phyloP scores from a whole-genome alignment of 1,140 invertebrate genomes.

The Augochlora pura region DNA sequence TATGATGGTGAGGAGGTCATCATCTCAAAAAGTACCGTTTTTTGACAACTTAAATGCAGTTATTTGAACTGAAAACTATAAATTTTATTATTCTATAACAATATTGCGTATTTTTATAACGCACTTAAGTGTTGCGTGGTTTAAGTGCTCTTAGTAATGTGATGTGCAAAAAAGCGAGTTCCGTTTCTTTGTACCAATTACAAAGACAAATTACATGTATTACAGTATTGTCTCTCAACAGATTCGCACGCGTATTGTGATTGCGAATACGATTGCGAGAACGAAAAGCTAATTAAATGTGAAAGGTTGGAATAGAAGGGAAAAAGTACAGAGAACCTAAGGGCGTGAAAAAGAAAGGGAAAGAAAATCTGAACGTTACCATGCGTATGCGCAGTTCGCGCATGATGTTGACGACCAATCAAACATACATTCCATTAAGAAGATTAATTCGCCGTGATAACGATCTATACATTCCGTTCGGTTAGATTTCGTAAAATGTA shows the following conservation, averaged over 20 bases:
- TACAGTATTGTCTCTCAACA: constrained; percentile 24
- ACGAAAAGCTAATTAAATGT: neutral
- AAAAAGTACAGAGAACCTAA: neutral
- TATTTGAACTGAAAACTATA: constrained; percentile 49
- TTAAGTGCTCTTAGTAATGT: constrained; percentile 68
- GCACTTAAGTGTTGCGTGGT: constrained; percentile 58
- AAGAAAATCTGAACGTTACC: neutral
- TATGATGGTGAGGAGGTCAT: constrained; percentile 14
- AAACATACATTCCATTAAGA: constrained; percentile 50
- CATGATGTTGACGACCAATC: constrained; percentile 50
- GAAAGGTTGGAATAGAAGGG: neutral
- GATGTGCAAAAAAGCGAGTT: constrained; percentile 57
- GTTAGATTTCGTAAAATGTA: constrained; percentile 22
- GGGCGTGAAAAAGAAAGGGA: neutral
- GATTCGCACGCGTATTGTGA: constrained; percentile 47
- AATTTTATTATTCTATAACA: constrained; percentile 57
- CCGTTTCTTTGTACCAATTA: constrained; percentile 47
- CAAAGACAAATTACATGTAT: constrained; percentile 30
- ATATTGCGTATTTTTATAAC: constrained; percentile 67
- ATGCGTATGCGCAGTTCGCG: constrained; percentile 17
- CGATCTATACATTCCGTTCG: constrained; percentile 36
- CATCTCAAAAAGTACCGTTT: constrained; percentile 31
- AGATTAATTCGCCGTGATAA: constrained; percentile 42
- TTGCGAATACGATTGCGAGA: neutral
- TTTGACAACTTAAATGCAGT: constrained; percentile 38